These are phyloP conservation scores for Cottus gobio DNA, from an alignment of 2,113 vertebrate genomes.

Conservation along the genomic window DNA sequence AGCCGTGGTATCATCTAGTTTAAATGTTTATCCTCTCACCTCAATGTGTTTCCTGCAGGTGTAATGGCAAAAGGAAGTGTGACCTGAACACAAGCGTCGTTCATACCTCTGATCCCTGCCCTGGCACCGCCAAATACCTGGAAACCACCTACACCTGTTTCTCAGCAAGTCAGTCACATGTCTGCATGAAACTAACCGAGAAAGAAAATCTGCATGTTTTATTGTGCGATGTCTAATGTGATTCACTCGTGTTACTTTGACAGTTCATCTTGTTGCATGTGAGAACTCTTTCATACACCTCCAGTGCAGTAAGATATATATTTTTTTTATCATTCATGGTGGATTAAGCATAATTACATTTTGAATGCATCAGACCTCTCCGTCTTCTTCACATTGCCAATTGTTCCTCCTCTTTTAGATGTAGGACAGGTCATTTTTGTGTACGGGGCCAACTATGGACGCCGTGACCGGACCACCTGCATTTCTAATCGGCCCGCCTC, in stretches of 20 bases:
- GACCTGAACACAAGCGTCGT: slow-evolving; percentile 13
- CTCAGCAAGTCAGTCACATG: slow-evolving; percentile 56
- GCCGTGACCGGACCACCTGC: slow-evolving; percentile 60
- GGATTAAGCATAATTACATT: not conserved
- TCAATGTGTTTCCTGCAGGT: slow-evolving; percentile 35
- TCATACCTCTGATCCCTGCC: slow-evolving; percentile 16
- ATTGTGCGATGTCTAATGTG: slow-evolving; percentile 5
- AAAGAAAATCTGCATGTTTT: not conserved
- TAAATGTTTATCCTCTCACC: not conserved
- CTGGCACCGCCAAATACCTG: slow-evolving; percentile 47
- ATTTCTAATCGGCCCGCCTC: rapidly evolving
- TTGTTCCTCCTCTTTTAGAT: slow-evolving; percentile 28
- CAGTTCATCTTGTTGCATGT: slow-evolving; percentile 38
- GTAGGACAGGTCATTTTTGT: slow-evolving; percentile 44
- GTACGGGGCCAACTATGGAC: slow-evolving; percentile 60
- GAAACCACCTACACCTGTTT: slow-evolving; percentile 57
- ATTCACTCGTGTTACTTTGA: not conserved
- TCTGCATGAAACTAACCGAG: not conserved
- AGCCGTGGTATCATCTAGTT: not conserved
- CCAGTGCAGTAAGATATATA: slow-evolving; percentile 54
- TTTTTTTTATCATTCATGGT: not conserved
- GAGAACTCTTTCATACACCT: slow-evolving; percentile 33
- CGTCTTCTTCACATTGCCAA: not conserved
- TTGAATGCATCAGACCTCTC: not conserved
- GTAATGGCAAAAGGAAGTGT: slow-evolving; percentile 60